phyloP scores from a whole-genome alignment of 2,797 vertebrate species.

The Epinephelus coioides region DNA sequence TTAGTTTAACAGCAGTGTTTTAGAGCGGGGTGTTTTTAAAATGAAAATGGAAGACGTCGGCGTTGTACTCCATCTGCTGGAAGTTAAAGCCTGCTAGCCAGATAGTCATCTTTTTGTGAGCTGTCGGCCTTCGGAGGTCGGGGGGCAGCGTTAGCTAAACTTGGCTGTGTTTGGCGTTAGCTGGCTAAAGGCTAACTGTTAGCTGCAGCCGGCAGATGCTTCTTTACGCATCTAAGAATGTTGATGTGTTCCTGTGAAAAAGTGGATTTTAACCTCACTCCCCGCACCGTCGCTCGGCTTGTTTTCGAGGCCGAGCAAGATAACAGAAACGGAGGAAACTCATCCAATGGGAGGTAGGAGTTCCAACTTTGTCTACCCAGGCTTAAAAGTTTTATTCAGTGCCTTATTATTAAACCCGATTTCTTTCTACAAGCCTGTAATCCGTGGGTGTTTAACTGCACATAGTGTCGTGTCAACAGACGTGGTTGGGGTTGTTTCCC shows the following conservation, averaged over 20 bases:
- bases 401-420: neutral
- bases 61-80: constrained; percentile 5
- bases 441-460: neutral
- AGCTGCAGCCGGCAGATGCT: constrained; percentile 66
- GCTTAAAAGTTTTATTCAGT: constrained; percentile 1
- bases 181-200: constrained; percentile 60
- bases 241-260: constrained; percentile 89
- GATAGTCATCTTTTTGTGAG: constrained; percentile 48
- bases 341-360: constrained; percentile 88
- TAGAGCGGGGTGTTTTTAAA: constrained; percentile 32
- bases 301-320: constrained; percentile 86
- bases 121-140: constrained; percentile 46
- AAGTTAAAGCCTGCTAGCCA: constrained; percentile 41
- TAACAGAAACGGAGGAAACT: constrained; percentile 81
- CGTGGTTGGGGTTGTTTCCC: neutral
- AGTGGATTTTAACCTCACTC: constrained; percentile 84
- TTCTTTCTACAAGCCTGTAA: neutral
- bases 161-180: constrained; percentile 34
- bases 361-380: neutral
- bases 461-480: neutral
- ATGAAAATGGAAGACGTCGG: constrained; percentile 45
- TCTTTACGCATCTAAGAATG: constrained; percentile 66
- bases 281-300: constrained; percentile 83
- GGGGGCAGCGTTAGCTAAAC: constrained; percentile 39
- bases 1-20: neutral